Conservation (phyloP, 1,140 invertebrate genomes). For the Colletes gigas region DNA sequence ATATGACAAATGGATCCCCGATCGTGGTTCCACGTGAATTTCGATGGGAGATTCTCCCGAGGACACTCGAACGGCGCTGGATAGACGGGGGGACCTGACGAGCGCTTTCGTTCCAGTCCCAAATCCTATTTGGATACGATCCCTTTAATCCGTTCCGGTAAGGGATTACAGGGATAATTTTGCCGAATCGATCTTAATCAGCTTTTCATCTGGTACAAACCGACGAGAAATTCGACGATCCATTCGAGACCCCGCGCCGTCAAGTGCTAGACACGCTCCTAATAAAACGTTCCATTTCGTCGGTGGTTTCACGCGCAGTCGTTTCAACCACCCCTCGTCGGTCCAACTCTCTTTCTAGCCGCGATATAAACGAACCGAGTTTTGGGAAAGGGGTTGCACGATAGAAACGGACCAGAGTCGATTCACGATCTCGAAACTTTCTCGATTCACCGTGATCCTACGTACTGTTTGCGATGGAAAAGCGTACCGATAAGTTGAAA, state of each 20-base stretch:
- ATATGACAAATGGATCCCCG: slow-evolving; percentile 52
- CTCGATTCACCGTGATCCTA: slow-evolving; percentile 9
- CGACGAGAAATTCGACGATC: slow-evolving; percentile 28
- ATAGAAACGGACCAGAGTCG: slow-evolving; percentile 15
- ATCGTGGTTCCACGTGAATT: slow-evolving; percentile 35
- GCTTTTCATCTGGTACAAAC: slow-evolving; percentile 53
- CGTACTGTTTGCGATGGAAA: background rate
- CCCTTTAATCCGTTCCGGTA: slow-evolving; percentile 54
- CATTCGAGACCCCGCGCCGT: background rate
- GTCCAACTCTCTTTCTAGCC: background rate
- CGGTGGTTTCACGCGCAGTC: slow-evolving; percentile 3
- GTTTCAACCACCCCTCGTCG: background rate
- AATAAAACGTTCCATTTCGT: slow-evolving; percentile 37
- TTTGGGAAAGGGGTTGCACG: slow-evolving; percentile 6
- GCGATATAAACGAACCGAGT: slow-evolving; percentile 21
- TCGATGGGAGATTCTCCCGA: slow-evolving; percentile 21
- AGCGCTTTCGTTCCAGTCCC: slow-evolving; percentile 22
- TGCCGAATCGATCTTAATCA: slow-evolving; percentile 61
- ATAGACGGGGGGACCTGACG: background rate
- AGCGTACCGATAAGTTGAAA: slow-evolving; percentile 9
- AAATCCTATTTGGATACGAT: slow-evolving; percentile 57
- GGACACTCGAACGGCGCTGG: background rate
- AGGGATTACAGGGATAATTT: slow-evolving; percentile 64
- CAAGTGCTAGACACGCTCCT: slow-evolving; percentile 23
- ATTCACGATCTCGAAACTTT: slow-evolving; percentile 27